Evolutionary conservation across 2,888 invertebrate genomes (phyloP), one percentile per base, ranked within the genome.

Genomic region (Hirtodrosophila alboralis): DNA sequence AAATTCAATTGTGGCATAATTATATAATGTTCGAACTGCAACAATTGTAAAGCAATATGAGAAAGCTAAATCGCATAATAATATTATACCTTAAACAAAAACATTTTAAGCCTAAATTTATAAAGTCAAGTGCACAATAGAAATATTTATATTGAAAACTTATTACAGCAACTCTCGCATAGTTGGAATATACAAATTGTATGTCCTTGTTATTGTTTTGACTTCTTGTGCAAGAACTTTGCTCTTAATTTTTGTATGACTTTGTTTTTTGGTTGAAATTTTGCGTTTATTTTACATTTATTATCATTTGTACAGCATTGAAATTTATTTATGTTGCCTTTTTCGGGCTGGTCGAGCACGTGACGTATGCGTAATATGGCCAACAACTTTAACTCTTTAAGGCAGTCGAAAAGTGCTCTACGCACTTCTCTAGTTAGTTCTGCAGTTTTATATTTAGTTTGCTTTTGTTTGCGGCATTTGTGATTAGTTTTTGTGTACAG

Each of bases 281-380:
- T 84, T 79, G 86, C 54, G 68, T 86, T 69, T 75, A 76, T 84
- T 86, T 84, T 80, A 86, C 79, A 86, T 80, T 79, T 86, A 86
- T 80, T 86, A 80, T 80, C 79, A 86, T 80, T 80, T 86, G 69
- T 76, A 8, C 21, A 59, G 57, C 86, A 84, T 84, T 72, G 84
- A 69, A 86, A 86, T 84, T 86, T 86, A 80, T 80, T 84, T 68
- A 66, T 71, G 76, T 52, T 59, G 45, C 51, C n/a, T n/a, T 56
- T 36, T 49, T 43, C 16, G 40, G 41, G 28, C 58, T 31, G 18
- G 34, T 9, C 40, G 41, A 53, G 38, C 64, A 77, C 68, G 36
- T 70, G 71, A 63, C 83, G 83, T 74, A 70, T 81, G 61, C 69
- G 61, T 49, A 53, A 61, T 80, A 34, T 41, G 40, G 23, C 13